phyloP scores from a whole-genome alignment of 92 coral and sea anemone species.

The Pocillopora grandis region DNA sequence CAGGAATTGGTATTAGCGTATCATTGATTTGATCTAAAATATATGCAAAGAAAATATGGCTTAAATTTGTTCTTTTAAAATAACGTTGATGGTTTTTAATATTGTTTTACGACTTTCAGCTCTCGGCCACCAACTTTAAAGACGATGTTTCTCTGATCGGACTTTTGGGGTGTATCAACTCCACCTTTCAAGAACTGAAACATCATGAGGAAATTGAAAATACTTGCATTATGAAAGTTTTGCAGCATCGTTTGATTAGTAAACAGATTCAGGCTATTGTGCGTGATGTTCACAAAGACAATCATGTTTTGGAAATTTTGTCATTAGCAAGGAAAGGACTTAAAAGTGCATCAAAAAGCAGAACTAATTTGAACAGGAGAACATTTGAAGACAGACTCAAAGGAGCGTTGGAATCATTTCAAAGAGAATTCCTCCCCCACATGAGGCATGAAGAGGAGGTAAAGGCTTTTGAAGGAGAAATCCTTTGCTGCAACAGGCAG shows the following conservation, averaged over 20 bases:
- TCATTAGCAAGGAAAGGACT: conserved; percentile 78
- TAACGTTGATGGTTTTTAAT: not conserved
- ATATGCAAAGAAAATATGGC: no score
- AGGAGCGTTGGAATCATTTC: conserved; percentile 86
- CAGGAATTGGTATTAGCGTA: no score
- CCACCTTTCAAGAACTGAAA: conserved; percentile 91
- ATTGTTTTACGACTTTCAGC: conserved; percentile 37
- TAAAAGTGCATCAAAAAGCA: conserved; percentile 67
- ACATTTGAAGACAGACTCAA: conserved; percentile 75
- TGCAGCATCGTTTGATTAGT: conserved; percentile 83
- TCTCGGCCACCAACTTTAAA: conserved; percentile 85
- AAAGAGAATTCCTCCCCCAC: conserved; percentile 91
- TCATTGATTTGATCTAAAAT: no score
- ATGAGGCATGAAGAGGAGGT: conserved; percentile 99
- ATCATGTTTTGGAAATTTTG: conserved; percentile 85
- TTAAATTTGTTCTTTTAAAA: not conserved
- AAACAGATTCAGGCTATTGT: conserved; percentile 77
- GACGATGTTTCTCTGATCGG: conserved; percentile 78
- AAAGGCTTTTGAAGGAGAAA: not conserved
- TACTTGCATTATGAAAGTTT: conserved; percentile 78
- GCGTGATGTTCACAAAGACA: conserved; percentile 84
- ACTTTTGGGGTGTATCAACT: conserved; percentile 70
- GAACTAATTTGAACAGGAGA: conserved; percentile 67
- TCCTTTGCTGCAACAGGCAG: no score
- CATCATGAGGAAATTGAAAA: conserved; percentile 98